A percentile compares a stretch with the other conserved stretches of the same genome.
Evolutionary conservation across 1,140 invertebrate species (phyloP).

Genomic region (Drosophila busckii): DNA sequence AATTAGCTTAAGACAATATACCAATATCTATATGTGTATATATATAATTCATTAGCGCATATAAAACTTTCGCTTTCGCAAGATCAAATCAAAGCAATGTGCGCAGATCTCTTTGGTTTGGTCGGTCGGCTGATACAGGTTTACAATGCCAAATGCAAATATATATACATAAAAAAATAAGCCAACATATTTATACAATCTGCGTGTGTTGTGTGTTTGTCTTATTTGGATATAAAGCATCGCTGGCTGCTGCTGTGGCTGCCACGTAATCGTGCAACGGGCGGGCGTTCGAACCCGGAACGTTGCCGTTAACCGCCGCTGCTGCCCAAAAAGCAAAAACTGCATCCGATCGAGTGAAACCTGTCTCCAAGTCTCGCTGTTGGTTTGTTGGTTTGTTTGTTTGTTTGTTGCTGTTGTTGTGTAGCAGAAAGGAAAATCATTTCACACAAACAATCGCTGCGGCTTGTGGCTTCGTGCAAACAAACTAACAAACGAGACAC

Average conservation of each 20-base stretch:
- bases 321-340: constrained; percentile 16
- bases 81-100: constrained; percentile 68
- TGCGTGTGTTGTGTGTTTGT: constrained; percentile 8
- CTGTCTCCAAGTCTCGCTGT: too few species aligned
- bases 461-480: constrained; percentile 61
- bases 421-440: constrained; percentile 66
- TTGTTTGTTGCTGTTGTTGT: too few species aligned
- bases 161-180: constrained; percentile 29
- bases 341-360: constrained; percentile 54
- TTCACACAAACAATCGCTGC: constrained; percentile 63
- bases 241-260: constrained; percentile 35
- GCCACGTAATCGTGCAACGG: constrained; percentile 65
- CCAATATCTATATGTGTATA: constrained; percentile 14
- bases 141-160: constrained; percentile 75
- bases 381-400: too few species aligned
- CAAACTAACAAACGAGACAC: constrained; percentile 34
- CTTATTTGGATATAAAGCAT: constrained; percentile 38
- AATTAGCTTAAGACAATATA: constrained; percentile 51
- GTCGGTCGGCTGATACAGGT: constrained; percentile 35
- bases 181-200: constrained; percentile 17
- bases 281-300: constrained; percentile 63
- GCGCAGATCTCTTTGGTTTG: constrained; percentile 13
- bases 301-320: constrained; percentile 31
- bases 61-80: constrained; percentile 73
- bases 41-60: constrained; percentile 69